Percentiles rank a stretch among this genome's conserved stretches.
phyloP scores from a whole-genome alignment of 2,113 vertebrate species.

The Picathartes gymnocephalus region DNA sequence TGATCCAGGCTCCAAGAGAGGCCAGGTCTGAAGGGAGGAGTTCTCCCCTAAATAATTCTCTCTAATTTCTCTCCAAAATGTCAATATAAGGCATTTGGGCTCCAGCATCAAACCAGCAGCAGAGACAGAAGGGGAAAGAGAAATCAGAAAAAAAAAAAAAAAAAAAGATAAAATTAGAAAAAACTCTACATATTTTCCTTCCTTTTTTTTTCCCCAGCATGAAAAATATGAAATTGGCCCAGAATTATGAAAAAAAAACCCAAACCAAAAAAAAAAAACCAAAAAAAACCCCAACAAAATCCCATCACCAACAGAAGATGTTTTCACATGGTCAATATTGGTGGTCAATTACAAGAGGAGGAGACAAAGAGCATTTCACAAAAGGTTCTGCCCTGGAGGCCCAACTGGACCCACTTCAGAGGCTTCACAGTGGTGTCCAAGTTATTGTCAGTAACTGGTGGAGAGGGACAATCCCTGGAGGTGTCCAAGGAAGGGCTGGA shows the following conservation, averaged over 20 bases:
- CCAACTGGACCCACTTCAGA: background rate
- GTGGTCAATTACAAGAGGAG: background rate
- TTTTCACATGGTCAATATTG: background rate
- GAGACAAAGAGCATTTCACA: accelerated
- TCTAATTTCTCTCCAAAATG: background rate
- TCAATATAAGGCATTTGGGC: background rate
- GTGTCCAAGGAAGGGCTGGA: background rate
- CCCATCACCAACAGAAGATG: background rate
- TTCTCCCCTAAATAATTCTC: background rate
- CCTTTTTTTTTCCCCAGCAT: accelerated
- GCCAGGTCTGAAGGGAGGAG: background rate
- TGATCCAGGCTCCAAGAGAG: background rate
- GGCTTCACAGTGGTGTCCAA: background rate
- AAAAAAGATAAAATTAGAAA: background rate
- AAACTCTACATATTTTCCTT: accelerated
- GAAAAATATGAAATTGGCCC: background rate
- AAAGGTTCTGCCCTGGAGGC: background rate
- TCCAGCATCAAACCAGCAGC: background rate
- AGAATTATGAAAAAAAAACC: background rate
- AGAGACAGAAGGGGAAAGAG: background rate
- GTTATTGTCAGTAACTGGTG: background rate
- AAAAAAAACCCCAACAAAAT: background rate
- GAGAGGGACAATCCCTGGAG: background rate
- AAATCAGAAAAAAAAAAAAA: background rate
- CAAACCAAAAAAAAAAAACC: background rate